A percentile compares a stretch with the other conserved stretches of the same genome.
These are phyloP conservation scores for Carapus acus DNA, from an alignment of 2,797 vertebrate species.

Conservation along the genomic window DNA sequence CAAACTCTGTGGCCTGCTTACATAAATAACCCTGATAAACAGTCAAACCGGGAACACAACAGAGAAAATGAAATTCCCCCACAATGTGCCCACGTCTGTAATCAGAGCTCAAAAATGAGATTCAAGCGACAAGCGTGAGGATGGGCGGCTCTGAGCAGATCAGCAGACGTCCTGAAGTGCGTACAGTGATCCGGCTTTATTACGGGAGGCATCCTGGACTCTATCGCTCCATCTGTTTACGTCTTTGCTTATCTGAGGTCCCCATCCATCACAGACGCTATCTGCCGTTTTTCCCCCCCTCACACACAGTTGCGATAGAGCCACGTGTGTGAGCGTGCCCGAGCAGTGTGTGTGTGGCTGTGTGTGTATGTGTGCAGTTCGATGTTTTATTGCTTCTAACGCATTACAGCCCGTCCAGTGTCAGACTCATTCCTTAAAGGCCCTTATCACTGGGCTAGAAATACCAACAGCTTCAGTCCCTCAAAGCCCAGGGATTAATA, in stretches of 20 bases:
- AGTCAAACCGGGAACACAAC: not conserved
- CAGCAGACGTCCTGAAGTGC: constrained; percentile 14
- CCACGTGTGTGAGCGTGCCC: not conserved
- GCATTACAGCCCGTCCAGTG: constrained; percentile 39
- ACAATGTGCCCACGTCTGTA: not conserved
- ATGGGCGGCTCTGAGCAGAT: constrained; percentile 23
- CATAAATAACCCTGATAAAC: not conserved
- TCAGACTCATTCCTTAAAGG: constrained; percentile 41
- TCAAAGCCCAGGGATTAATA: constrained; percentile 31
- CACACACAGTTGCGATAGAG: constrained; percentile 21
- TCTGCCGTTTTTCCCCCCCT: constrained; percentile 35
- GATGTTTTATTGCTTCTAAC: constrained; percentile 34
- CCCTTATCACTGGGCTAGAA: constrained; percentile 40
- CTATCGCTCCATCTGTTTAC: constrained; percentile 19
- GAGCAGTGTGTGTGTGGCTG: not conserved
- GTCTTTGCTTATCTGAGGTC: constrained; percentile 40
- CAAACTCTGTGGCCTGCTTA: not conserved
- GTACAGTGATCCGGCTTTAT: constrained; percentile 22
- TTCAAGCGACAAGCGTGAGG: constrained; percentile 19
- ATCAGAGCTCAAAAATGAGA: constrained; percentile 10
- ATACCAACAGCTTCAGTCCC: constrained; percentile 37
- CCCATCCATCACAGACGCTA: constrained; percentile 32
- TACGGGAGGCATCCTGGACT: constrained; percentile 16
- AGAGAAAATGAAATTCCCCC: not conserved
- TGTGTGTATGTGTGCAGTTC: no score